Conservation (phyloP, 2,113 vertebrate genomes). For the Athene cunicularia region DNA sequence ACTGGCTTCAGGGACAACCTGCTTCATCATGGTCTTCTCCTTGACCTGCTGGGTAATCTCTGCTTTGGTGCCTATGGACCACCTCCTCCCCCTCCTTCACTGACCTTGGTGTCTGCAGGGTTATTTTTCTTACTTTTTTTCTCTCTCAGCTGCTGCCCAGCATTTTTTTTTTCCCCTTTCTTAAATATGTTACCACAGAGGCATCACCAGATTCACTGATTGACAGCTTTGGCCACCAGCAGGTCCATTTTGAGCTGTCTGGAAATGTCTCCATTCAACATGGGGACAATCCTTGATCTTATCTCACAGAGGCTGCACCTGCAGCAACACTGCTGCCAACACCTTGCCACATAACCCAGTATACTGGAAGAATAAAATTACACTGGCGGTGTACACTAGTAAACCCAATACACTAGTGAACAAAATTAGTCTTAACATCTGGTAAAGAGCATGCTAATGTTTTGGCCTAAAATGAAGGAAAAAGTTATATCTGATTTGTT, state of each 20-base stretch:
- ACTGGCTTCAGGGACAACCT: not conserved
- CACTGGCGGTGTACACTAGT: not conserved
- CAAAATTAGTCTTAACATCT: not conserved
- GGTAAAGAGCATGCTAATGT: not conserved
- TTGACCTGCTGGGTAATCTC: not conserved
- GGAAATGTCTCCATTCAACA: not conserved
- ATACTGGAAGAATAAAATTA: not conserved
- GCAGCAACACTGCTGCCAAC: not conserved
- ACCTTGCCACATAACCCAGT: not conserved
- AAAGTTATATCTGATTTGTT: not conserved
- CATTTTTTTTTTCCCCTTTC: not conserved
- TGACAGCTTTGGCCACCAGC: rapidly evolving
- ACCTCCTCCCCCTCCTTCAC: not conserved
- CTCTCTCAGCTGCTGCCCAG: not conserved
- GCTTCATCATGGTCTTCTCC: not conserved
- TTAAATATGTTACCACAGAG: not conserved
- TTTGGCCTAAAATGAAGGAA: not conserved
- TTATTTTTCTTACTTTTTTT: not conserved
- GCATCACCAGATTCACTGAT: not conserved
- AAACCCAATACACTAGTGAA: not conserved
- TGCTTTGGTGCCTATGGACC: not conserved
- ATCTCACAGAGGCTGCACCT: not conserved
- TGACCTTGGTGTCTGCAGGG: not conserved
- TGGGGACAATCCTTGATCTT: not conserved
- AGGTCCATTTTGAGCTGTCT: not conserved